phyloP scores from a whole-genome alignment of 2,113 vertebrate species.

The Nansenia antarctica region DNA sequence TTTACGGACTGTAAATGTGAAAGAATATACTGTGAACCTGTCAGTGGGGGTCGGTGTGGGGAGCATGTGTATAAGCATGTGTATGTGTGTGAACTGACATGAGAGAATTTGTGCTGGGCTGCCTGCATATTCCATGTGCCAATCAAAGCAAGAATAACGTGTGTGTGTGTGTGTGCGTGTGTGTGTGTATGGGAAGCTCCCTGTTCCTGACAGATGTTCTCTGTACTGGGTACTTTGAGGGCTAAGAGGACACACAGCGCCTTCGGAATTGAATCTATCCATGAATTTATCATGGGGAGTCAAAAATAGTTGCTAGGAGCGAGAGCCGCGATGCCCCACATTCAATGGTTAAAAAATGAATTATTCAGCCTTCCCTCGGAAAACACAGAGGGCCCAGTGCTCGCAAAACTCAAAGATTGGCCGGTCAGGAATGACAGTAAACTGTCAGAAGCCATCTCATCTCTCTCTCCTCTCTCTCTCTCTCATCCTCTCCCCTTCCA shows the following conservation, averaged over 20 bases:
- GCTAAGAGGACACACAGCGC: conserved; percentile 36
- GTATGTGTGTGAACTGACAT: neutral
- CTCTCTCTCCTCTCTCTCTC: conserved; percentile 1
- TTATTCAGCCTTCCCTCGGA: conserved; percentile 46
- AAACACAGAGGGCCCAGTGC: conserved; percentile 50
- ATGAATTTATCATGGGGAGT: conserved; percentile 50
- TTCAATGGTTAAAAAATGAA: conserved; percentile 37
- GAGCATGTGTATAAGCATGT: neutral
- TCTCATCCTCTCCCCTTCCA: neutral
- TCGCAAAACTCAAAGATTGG: conserved; percentile 40
- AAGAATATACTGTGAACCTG: neutral
- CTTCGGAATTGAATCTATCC: no score
- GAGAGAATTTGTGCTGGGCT: neutral
- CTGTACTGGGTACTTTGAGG: conserved; percentile 21
- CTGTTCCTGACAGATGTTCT: conserved; percentile 39
- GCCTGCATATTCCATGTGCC: neutral
- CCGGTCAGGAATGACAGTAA: conserved; percentile 20
- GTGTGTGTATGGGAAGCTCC: conserved; percentile 15
- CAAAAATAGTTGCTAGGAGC: conserved; percentile 26
- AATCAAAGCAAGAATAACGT: neutral
- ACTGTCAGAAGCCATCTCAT: conserved; percentile 29
- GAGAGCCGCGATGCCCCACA: conserved; percentile 5
- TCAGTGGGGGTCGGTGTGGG: neutral
- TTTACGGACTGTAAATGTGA: neutral
- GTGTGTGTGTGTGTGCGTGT: neutral